Evolutionary conservation across 2,113 vertebrate species (phyloP).

Genomic region (Anhinga rufa): DNA sequence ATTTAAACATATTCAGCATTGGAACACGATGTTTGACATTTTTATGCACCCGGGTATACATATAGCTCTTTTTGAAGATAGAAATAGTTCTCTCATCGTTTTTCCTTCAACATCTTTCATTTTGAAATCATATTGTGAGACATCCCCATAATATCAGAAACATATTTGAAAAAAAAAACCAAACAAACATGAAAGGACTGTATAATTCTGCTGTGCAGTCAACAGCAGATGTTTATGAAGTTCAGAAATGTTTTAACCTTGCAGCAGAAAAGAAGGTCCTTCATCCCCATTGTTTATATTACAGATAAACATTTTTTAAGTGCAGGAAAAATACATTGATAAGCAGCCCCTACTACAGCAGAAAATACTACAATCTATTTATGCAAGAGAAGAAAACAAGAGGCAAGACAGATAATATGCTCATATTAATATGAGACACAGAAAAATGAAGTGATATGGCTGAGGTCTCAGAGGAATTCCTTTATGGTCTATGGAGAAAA

Average conservation of each 20-base stretch:
- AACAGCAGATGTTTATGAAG: neutral
- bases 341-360: neutral
- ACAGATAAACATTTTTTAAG: neutral
- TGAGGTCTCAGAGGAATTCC: neutral
- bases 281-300: neutral
- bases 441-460: neutral
- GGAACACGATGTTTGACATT: neutral
- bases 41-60: neutral
- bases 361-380: neutral
- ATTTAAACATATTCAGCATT: neutral
- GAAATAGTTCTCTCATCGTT: neutral
- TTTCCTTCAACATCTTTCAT: neutral
- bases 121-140: neutral
- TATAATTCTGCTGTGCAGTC: neutral
- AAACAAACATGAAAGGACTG: neutral
- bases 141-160: neutral
- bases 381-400: neutral
- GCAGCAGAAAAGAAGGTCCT: neutral
- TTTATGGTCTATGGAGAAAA: neutral
- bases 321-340: neutral
- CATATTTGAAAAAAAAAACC: neutral
- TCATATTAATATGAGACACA: neutral
- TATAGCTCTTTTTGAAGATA: neutral
- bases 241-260: neutral
- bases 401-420: neutral